Conservation (phyloP, 2,888 invertebrate species). For the Odontocolon sp. region DNA sequence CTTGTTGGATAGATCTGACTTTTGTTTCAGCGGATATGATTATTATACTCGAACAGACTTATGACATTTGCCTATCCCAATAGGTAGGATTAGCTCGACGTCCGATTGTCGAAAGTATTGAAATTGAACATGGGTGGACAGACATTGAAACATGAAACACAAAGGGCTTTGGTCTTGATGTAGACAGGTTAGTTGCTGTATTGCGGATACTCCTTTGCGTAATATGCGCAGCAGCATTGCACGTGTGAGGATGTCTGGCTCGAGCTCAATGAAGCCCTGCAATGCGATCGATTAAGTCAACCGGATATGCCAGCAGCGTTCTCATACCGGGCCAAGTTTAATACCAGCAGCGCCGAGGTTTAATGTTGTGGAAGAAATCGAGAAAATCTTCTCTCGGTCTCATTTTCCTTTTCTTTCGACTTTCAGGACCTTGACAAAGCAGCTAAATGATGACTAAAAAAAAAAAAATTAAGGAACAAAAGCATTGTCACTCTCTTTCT, state of each 20-base stretch:
- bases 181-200: not conserved
- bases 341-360: slow-evolving; percentile 47
- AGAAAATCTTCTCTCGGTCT: slow-evolving; percentile 35
- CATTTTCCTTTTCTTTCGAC: no score
- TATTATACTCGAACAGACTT: not conserved
- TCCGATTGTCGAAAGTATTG: not conserved
- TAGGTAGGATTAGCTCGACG: slow-evolving; percentile 2
- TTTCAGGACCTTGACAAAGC: no score
- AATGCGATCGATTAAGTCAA: slow-evolving; percentile 60
- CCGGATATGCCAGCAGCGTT: slow-evolving; percentile 19
- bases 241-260: slow-evolving; percentile 40
- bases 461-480: no score
- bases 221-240: slow-evolving; percentile 30
- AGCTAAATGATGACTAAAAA: not conserved
- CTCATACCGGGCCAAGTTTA: slow-evolving; percentile 38
- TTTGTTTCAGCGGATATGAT: no score
- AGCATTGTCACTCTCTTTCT: no score
- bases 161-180: not conserved
- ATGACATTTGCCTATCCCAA: not conserved
- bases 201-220: slow-evolving; percentile 42
- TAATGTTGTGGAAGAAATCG: slow-evolving; percentile 61
- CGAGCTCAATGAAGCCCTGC: slow-evolving; percentile 54
- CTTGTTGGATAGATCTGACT: no score
- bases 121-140: slow-evolving; percentile 23
- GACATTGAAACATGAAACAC: slow-evolving; percentile 24